These are phyloP conservation scores for Augochlora pura DNA, from an alignment of 1,140 invertebrate species.

Conservation along the genomic window DNA sequence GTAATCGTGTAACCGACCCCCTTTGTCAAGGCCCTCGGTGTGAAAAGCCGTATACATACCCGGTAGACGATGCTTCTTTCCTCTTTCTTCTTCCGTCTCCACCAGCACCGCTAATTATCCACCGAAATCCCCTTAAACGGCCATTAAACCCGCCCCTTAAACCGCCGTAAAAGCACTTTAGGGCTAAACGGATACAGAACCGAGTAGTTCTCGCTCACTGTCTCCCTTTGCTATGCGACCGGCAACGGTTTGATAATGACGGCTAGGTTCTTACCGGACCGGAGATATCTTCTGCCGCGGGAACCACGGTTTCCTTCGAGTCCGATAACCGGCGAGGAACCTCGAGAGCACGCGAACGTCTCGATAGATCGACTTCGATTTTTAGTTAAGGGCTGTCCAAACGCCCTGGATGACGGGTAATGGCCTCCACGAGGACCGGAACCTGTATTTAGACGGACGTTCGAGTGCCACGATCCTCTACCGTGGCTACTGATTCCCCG, in stretches of 20 bases:
- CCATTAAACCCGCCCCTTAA: constrained; percentile 70
- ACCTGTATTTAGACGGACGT: neutral
- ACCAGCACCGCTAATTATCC: constrained; percentile 66
- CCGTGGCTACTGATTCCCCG: too few species aligned
- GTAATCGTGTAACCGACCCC: constrained; percentile 73
- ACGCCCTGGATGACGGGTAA: neutral
- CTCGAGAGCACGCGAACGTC: constrained; percentile 26
- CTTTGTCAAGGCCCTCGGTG: constrained; percentile 67
- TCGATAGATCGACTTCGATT: constrained; percentile 17
- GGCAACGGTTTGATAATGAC: constrained; percentile 52
- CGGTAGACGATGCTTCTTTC: constrained; percentile 37
- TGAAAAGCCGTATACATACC: constrained; percentile 44
- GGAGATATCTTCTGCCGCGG: constrained; percentile 17
- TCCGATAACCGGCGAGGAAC: neutral
- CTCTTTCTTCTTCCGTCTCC: constrained; percentile 39
- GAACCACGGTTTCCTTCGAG: constrained; percentile 1
- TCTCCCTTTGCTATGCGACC: constrained; percentile 1
- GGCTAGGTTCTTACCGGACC: constrained; percentile 9
- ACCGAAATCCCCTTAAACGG: constrained; percentile 72
- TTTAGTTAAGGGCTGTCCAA: constrained; percentile 18
- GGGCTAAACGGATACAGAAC: constrained; percentile 59
- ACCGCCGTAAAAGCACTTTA: constrained; percentile 62
- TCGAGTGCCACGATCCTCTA: too few species aligned
- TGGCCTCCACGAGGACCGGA: neutral
- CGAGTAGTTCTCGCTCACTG: constrained; percentile 20